Evolutionary conservation across 1,140 invertebrate genomes (phyloP), one percentile per base, ranked within the genome.

Genomic region (Drosophila mojavensis): DNA sequence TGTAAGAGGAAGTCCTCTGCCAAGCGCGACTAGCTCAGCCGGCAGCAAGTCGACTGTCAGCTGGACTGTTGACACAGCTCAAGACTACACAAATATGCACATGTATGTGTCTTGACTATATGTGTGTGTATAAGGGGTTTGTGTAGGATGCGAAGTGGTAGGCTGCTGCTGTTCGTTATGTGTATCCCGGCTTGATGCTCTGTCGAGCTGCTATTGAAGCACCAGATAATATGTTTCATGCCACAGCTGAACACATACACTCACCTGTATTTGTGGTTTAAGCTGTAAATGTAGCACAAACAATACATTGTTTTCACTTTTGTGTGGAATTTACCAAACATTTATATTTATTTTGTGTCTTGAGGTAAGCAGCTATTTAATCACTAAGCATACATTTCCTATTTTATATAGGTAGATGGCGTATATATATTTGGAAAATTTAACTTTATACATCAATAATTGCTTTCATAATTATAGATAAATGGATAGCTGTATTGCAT

Each of bases 1-100:
- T 72, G 66, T 61, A 41, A 51, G 9, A 71, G 70, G 28, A 63
- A 53, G 73, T 71, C 58, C 56, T 62, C 26, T 43, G 50, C 20
- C 33, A 17, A 13, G 45, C 33, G 15, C 51, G 63, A 54, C 15
- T 47, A 26, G 26, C 55, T 15, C 1, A 30, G 33, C 7, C 33
- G 33, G 33, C 33, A 33, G 33, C 33, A 9, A 51, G 33, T 20
- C 11, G 39, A 30, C 26, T 39, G 60, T 50, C 41, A 55, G 45
- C 60, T 17, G 51, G 51, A 41, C 68, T 64, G 60, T 54, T 56
- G 60, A 64, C 55, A 59, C 54, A 67, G 43, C 51, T 48, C 13
- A 63, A 56, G 60, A 63, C 30, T 47, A 6, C 41, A 30, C 56
- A 59, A 30, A 59, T 26, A 47, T 43, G 20, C 39, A 28, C 26